These are phyloP conservation scores for Ceratosolen fusciceps DNA, from an alignment of 1,140 invertebrate genomes.

Conservation along the genomic window DNA sequence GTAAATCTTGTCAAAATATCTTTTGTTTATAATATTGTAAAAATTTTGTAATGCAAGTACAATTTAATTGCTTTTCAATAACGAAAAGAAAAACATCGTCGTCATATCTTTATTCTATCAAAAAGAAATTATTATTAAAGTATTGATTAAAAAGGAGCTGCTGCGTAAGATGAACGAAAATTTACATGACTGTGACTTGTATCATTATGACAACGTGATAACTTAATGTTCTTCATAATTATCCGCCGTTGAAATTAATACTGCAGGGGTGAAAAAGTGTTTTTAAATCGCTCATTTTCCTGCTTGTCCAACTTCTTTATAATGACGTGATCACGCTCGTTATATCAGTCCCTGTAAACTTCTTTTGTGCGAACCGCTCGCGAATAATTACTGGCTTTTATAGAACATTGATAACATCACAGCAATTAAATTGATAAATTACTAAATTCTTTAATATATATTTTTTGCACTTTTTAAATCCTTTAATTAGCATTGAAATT, in stretches of 20 bases:
- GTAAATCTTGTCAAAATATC: too few species aligned
- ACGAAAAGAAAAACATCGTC: too few species aligned
- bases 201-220: slow-evolving; percentile 18
- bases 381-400: slow-evolving; percentile 42
- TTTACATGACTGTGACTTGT: not conserved
- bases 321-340: slow-evolving; percentile 40
- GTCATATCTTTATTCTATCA: too few species aligned
- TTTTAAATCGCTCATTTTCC: slow-evolving; percentile 40
- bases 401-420: slow-evolving; percentile 25
- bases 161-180: not conserved
- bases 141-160: not conserved
- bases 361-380: slow-evolving; percentile 33
- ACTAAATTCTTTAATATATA: slow-evolving; percentile 22
- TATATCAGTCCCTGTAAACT: slow-evolving; percentile 35
- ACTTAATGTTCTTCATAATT: slow-evolving; percentile 19
- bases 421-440: slow-evolving; percentile 44
- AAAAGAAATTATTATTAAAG: slow-evolving; percentile 6
- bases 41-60: too few species aligned
- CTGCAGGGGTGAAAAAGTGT: slow-evolving; percentile 20
- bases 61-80: too few species aligned
- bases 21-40: too few species aligned
- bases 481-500: slow-evolving; percentile 5
- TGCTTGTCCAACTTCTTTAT: slow-evolving; percentile 26
- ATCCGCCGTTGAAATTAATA: slow-evolving; percentile 28
- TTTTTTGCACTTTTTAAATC: slow-evolving; percentile 3